These are phyloP conservation scores for Tenebrosternarchus preto DNA, from an alignment of 2,113 vertebrate genomes.

Conservation along the genomic window DNA sequence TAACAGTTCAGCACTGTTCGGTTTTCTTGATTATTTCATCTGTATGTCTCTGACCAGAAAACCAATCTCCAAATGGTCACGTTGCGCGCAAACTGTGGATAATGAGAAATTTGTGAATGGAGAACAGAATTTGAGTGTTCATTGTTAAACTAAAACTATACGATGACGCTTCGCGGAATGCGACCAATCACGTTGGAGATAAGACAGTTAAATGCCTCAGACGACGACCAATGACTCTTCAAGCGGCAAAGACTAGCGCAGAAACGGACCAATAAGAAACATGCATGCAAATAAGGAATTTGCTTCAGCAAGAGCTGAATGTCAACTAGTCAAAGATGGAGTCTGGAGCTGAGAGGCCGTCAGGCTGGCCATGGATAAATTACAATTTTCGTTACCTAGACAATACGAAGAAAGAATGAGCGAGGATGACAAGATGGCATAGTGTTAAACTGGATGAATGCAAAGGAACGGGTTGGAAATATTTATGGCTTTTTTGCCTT, in stretches of 20 bases:
- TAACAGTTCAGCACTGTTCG: background rate
- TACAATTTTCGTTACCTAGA: slow-evolving; percentile 54
- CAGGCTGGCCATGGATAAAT: slow-evolving; percentile 77
- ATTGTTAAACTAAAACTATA: slow-evolving; percentile 90
- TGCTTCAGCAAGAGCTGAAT: slow-evolving; percentile 90
- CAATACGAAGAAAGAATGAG: slow-evolving; percentile 45
- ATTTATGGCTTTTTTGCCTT: slow-evolving; percentile 47
- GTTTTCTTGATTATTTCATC: background rate
- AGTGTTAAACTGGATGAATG: slow-evolving; percentile 42
- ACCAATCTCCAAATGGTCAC: background rate
- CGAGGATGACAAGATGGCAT: slow-evolving; percentile 37
- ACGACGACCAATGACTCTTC: slow-evolving; percentile 72
- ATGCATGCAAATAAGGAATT: slow-evolving; percentile 84
- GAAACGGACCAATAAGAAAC: slow-evolving; percentile 76
- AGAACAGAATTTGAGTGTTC: slow-evolving; percentile 84
- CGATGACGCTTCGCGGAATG: slow-evolving; percentile 67
- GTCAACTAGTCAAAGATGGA: slow-evolving; percentile 98
- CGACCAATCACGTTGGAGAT: slow-evolving; percentile 73
- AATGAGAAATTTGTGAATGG: slow-evolving; percentile 86
- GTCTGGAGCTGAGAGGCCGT: slow-evolving; percentile 84
- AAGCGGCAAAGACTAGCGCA: slow-evolving; percentile 77
- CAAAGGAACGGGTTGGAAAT: slow-evolving; percentile 41
- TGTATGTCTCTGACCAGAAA: background rate
- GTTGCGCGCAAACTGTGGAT: slow-evolving; percentile 19
- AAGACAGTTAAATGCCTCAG: slow-evolving; percentile 78